A percentile compares a stretch with the other conserved stretches of the same genome.
These are phyloP conservation scores for Nixonia krombeini DNA, from an alignment of 1,140 invertebrate species.

Conservation along the genomic window DNA sequence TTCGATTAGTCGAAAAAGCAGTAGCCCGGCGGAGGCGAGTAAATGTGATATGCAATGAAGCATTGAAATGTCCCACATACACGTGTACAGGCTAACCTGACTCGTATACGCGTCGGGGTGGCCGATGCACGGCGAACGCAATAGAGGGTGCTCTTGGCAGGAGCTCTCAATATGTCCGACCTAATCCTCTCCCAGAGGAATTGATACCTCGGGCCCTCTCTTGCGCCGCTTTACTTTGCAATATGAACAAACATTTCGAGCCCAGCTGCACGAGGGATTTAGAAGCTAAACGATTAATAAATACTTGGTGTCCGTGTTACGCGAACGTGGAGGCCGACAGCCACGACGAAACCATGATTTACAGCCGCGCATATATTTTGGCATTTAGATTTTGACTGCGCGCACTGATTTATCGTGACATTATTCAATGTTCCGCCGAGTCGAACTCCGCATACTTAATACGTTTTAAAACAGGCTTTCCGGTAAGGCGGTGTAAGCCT, in stretches of 20 bases:
- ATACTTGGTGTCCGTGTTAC: conserved; percentile 46
- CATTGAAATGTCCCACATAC: conserved; percentile 9
- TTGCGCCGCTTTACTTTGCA: conserved; percentile 30
- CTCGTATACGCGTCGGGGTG: neutral
- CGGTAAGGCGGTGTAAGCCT: neutral
- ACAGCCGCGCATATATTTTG: conserved; percentile 53
- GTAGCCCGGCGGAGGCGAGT: conserved; percentile 3
- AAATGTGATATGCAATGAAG: conserved; percentile 4
- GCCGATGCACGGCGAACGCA: conserved; percentile 31
- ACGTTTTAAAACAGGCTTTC: conserved; percentile 15
- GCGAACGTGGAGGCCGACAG: conserved; percentile 36
- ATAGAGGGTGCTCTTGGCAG: conserved; percentile 52
- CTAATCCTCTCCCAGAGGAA: conserved; percentile 55
- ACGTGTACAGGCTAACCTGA: conserved; percentile 17
- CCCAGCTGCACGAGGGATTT: conserved; percentile 57
- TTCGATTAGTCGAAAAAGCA: conserved; percentile 10
- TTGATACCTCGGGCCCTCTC: conserved; percentile 38
- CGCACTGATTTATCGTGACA: conserved; percentile 52
- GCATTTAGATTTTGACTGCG: conserved; percentile 56
- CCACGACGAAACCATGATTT: conserved; percentile 53
- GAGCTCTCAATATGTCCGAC: conserved; percentile 65
- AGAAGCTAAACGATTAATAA: conserved; percentile 62
- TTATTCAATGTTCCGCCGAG: conserved; percentile 41
- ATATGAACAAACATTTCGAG: conserved; percentile 55
- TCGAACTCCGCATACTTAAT: conserved; percentile 31